Conservation (phyloP, 2,888 invertebrate genomes). For the Andrena hattorfiana region DNA sequence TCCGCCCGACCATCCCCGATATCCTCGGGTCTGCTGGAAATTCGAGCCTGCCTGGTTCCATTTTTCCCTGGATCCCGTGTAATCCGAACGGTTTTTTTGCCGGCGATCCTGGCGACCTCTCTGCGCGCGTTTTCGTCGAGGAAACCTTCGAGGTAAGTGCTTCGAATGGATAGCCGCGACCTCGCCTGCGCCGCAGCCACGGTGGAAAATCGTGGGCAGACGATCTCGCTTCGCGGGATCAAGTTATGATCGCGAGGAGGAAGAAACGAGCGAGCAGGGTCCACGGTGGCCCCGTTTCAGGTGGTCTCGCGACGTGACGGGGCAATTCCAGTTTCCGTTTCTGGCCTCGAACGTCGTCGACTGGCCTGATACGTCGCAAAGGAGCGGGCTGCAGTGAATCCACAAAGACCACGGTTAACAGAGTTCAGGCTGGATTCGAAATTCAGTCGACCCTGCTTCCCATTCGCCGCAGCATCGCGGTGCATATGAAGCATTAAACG, state of each 20-base stretch:
- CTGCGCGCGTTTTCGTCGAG: too few species aligned
- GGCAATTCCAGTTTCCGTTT: conserved; percentile 14
- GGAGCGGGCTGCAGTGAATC: background rate
- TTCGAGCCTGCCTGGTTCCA: conserved; percentile 33
- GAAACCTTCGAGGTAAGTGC: too few species aligned
- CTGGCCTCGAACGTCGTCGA: background rate
- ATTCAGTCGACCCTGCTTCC: conserved; percentile 9
- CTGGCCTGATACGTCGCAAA: background rate
- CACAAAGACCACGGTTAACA: background rate
- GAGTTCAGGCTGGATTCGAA: conserved; percentile 7
- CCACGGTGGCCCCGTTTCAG: conserved; percentile 6
- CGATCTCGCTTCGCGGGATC: background rate
- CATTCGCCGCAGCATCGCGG: background rate
- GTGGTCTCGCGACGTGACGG: conserved; percentile 2
- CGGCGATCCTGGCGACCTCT: too few species aligned
- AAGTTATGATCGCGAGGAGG: background rate
- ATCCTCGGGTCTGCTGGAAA: conserved; percentile 11
- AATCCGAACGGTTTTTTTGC: too few species aligned
- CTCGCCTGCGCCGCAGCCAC: too few species aligned
- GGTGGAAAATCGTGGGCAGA: too few species aligned
- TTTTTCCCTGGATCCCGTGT: background rate
- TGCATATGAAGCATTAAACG: background rate
- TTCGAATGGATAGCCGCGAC: too few species aligned
- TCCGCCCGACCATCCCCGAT: background rate
- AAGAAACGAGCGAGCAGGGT: background rate